Conservation (phyloP, 2,113 vertebrate genomes). For the Hemicordylus capensis region DNA sequence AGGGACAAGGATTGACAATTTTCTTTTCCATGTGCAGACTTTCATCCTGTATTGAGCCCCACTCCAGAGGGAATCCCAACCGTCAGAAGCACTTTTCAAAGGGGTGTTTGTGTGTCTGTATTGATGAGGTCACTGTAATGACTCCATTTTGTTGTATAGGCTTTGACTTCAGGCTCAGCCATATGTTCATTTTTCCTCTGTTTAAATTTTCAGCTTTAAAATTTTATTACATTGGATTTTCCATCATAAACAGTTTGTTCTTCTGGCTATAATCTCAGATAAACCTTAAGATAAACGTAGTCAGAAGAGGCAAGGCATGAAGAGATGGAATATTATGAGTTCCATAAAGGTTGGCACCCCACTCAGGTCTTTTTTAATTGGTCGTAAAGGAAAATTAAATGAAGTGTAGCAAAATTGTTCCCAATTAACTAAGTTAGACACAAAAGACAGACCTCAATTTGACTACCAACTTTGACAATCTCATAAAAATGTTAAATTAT, state of each 20-base stretch:
- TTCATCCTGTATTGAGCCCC: too few species aligned
- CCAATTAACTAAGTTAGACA: background rate
- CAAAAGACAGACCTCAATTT: conserved; percentile 28
- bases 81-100: too few species aligned
- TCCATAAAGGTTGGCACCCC: background rate
- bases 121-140: background rate
- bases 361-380: conserved; percentile 11
- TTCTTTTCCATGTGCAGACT: too few species aligned
- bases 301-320: conserved; percentile 3
- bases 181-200: background rate
- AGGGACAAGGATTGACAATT: too few species aligned
- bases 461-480: background rate
- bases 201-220: conserved; percentile 15
- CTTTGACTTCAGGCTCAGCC: background rate
- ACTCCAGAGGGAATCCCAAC: too few species aligned
- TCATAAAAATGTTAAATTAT: conserved; percentile 12
- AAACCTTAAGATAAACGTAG: conserved; percentile 1
- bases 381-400: conserved; percentile 35
- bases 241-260: conserved; percentile 7
- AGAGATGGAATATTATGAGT: background rate
- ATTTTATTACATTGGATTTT: background rate
- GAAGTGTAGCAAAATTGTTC: conserved; percentile 5
- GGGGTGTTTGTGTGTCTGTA: background rate
- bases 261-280: background rate
- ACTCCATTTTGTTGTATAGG: background rate